Evolutionary conservation across 2,113 vertebrate species (phyloP).

Genomic region (Burhinus oedicnemus): DNA sequence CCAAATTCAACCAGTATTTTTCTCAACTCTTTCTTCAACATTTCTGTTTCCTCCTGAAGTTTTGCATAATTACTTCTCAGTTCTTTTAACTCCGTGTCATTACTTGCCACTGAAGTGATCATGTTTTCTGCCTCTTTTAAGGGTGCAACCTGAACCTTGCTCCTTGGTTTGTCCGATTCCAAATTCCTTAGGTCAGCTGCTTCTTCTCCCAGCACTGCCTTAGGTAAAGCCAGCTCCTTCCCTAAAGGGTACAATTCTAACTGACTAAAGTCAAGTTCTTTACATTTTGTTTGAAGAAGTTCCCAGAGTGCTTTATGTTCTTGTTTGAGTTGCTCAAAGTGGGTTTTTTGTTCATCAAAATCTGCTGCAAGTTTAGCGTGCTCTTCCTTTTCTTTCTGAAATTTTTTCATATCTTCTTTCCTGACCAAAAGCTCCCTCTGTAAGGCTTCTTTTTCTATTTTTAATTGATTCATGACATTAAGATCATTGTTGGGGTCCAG

Average conservation of each 20-base stretch:
- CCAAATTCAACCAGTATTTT: constrained; percentile 27
- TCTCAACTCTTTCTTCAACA: constrained; percentile 62
- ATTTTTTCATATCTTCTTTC: constrained; percentile 71
- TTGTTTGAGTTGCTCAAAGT: constrained; percentile 53
- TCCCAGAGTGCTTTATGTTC: constrained; percentile 56
- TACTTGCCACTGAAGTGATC: neutral
- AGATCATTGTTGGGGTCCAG: neutral
- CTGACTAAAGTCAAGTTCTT: constrained; percentile 57
- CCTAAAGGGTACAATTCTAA: constrained; percentile 28
- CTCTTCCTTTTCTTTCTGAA: constrained; percentile 73
- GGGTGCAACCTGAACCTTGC: neutral
- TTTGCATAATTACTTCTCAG: constrained; percentile 31
- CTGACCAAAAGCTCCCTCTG: constrained; percentile 79
- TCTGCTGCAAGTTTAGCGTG: constrained; percentile 67
- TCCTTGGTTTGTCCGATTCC: constrained; percentile 60
- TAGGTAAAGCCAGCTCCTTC: constrained; percentile 60
- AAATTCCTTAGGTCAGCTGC: constrained; percentile 48
- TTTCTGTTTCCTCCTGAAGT: constrained; percentile 52
- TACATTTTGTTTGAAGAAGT: constrained; percentile 61
- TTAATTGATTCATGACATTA: constrained; percentile 53
- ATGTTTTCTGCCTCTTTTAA: constrained; percentile 44
- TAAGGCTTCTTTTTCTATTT: constrained; percentile 75
- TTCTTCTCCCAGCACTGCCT: constrained; percentile 41
- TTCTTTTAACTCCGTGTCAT: constrained; percentile 44
- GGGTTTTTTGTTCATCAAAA: constrained; percentile 70